A percentile compares a stretch with the other conserved stretches of the same genome.
Evolutionary conservation across 2,113 vertebrate genomes (phyloP).

Genomic region (Malaclemys terrapin): DNA sequence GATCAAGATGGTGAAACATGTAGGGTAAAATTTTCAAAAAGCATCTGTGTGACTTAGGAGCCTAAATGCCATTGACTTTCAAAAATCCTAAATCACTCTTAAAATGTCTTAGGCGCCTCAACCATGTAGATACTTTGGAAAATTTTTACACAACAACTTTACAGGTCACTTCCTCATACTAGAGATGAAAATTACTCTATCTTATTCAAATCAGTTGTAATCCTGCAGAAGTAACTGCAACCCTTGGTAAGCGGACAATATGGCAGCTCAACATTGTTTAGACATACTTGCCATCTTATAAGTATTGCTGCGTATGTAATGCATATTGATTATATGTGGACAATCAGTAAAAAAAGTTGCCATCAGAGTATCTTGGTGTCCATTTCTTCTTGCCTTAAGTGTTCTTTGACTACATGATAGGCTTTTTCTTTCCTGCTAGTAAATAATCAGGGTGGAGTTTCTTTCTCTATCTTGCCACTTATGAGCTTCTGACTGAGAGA

Average conservation of each 20-base stretch:
- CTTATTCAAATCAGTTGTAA: not conserved
- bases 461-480: conserved; percentile 57
- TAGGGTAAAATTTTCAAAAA: not conserved
- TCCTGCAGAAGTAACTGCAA: not conserved
- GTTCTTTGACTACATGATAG: conserved; percentile 23
- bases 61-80: not conserved
- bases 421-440: conserved; percentile 17
- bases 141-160: not conserved
- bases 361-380: not conserved
- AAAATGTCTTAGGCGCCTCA: not conserved
- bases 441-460: conserved; percentile 28
- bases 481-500: conserved; percentile 58
- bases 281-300: not conserved
- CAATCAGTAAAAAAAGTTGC: conserved; percentile 54
- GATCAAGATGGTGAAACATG: not conserved
- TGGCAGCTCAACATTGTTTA: not conserved
- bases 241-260: not conserved
- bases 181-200: not conserved
- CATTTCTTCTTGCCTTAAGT: conserved; percentile 16
- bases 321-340: conserved; percentile 50
- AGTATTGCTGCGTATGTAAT: not conserved
- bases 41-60: not conserved
- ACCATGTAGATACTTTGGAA: fast-evolving
- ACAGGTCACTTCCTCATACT: not conserved
- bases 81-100: not conserved